Evolutionary conservation across 2,797 vertebrate genomes (phyloP), one percentile per base, ranked within the genome.

Genomic region (Pteropus rufus): DNA sequence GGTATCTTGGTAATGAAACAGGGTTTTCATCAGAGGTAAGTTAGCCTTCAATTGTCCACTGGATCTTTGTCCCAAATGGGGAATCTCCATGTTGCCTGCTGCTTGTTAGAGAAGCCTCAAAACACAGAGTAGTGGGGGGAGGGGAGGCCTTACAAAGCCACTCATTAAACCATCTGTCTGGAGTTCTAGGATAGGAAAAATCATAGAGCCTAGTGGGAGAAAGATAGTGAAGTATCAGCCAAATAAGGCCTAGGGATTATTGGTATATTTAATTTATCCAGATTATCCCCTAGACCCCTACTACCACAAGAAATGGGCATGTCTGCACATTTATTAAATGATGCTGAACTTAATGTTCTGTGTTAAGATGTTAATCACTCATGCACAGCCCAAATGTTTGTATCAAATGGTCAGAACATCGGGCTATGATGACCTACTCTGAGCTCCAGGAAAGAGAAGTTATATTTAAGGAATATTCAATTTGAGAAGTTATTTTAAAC

Each of bases 401-500:
- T 18, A 70, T 29, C 60, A 41, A 76, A 90, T 64, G 58, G 3
- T 73, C 36, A 15, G 18, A 54, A 23, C 31, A 21, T 58, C 31
- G 0, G 65, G 52, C 56, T 65, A 21, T 10, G 11, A 24, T 31
- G 52, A n/a, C 26, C 41, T 65, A 72, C 62, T 46, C 64, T 44
- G 70, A 94, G 64, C 24, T 7, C 18, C 16, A 88, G 70, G 36
- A 31, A 31, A 34, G 19, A 86, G 29, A 79, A 75, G 52, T 86
- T 93, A 67, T 54, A 86, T n/a, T 80, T 77, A 77, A 89, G 76
- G 15, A 82, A 90, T 94, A 89, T 70, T 96, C 26, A 75, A 85
- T 34, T 49, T 16, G 34, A 91, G 36, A 76, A 67, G 64, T 65
- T 94, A 79, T 64, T 96, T 92, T 79, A 92, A 94, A 84, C 9